phyloP scores from a whole-genome alignment of 2,797 vertebrate genomes.

The Lophotriccus pileatus region DNA sequence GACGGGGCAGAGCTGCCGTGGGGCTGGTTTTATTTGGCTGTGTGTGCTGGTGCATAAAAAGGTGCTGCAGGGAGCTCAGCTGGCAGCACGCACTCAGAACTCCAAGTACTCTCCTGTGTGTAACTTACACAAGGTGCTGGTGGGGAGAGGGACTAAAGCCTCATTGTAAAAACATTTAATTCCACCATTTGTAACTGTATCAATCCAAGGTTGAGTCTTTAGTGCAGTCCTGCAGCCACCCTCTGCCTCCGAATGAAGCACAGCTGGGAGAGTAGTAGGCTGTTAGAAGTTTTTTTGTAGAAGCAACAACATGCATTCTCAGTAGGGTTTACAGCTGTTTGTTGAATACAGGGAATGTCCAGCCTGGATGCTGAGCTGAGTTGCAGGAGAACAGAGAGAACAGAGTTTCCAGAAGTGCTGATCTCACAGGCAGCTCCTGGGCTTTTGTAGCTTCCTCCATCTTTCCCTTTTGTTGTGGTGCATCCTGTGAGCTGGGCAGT shows the following conservation, averaged over 20 bases:
- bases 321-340: neutral
- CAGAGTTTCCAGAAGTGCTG: neutral
- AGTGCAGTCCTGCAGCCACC: neutral
- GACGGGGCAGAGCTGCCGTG: neutral
- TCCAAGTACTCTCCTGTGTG: neutral
- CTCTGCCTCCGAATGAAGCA: neutral
- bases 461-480: neutral
- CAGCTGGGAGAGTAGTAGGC: neutral
- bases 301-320: neutral
- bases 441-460: neutral
- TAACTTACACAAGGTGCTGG: neutral
- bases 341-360: neutral
- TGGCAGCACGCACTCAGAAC: neutral
- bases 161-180: neutral
- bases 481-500: neutral
- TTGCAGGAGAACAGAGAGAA: neutral
- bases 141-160: neutral
- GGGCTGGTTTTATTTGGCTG: neutral
- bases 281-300: neutral
- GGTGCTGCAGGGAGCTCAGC: neutral
- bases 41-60: neutral
- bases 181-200: fast-evolving
- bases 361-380: neutral
- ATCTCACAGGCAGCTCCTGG: neutral
- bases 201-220: neutral